Evolutionary conservation across 2,797 vertebrate genomes (phyloP).

Genomic region (Mus minutoides): DNA sequence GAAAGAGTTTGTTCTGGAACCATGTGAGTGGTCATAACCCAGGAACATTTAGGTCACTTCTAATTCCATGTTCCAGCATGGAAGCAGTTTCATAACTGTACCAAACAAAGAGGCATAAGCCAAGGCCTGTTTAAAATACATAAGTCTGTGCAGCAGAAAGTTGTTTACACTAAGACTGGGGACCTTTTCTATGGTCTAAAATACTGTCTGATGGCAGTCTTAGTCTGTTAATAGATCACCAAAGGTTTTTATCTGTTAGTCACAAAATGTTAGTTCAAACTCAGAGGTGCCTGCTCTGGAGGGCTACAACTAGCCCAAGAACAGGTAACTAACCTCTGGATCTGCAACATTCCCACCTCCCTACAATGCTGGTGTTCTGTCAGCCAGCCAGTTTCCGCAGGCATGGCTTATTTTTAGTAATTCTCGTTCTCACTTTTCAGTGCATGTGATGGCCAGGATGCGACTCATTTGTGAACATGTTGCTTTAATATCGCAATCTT

Average conservation of each 20-base stretch:
- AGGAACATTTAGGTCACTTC: neutral
- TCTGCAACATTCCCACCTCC: neutral
- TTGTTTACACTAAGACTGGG: neutral
- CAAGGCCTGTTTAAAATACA: neutral
- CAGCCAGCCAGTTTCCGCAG: neutral
- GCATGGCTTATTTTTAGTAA: neutral
- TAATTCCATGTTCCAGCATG: neutral
- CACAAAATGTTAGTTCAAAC: neutral
- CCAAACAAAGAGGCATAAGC: neutral
- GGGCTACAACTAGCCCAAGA: neutral
- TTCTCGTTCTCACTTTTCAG: neutral
- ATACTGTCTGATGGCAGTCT: neutral
- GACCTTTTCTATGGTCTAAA: neutral
- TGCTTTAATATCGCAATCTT: constrained; percentile 24
- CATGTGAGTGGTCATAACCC: neutral
- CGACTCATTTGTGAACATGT: neutral
- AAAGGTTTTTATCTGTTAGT: neutral
- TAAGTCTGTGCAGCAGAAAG: neutral
- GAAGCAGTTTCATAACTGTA: neutral
- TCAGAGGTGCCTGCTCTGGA: neutral
- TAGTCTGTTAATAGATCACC: neutral
- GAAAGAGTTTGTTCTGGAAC: neutral
- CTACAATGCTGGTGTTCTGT: neutral
- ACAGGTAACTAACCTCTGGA: neutral
- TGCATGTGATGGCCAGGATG: neutral